These are phyloP conservation scores for Patella caerulea DNA, from an alignment of 2,888 invertebrate genomes.

Conservation along the genomic window DNA sequence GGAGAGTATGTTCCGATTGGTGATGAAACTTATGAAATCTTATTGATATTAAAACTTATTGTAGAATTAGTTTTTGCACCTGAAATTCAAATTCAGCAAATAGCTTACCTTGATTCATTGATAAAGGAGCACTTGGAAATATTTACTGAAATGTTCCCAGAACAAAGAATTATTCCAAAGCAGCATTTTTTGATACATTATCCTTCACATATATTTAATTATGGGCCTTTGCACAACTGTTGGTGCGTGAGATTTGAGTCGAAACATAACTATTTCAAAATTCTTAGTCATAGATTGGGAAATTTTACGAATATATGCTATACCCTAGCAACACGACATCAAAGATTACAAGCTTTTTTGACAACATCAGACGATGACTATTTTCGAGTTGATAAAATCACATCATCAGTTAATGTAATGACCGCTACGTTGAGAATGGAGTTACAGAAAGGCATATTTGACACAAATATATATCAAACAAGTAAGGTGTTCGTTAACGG, in stretches of 20 bases:
- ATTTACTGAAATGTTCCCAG: constrained; percentile 19
- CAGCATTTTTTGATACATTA: constrained; percentile 37
- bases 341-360: constrained; percentile 11
- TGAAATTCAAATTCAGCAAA: not conserved
- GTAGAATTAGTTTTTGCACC: constrained; percentile 23
- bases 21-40: constrained; percentile 11
- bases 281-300: not conserved
- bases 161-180: constrained; percentile 21
- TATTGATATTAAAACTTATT: constrained; percentile 19
- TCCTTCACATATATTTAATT: constrained; percentile 29
- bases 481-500: not conserved
- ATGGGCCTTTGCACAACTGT: constrained; percentile 27
- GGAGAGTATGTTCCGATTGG: constrained; percentile 13
- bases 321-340: constrained; percentile 28
- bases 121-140: constrained; percentile 16
- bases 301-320: constrained; percentile 32
- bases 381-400: not conserved
- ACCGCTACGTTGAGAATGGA: too few species aligned
- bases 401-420: not conserved
- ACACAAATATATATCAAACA: not conserved
- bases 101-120: constrained; percentile 8
- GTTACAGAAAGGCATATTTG: not conserved
- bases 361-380: not conserved
- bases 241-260: constrained; percentile 38
- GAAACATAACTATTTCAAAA: constrained; percentile 36